These are phyloP conservation scores for Glyptemys insculpta DNA, from an alignment of 2,797 vertebrate genomes.

Conservation along the genomic window DNA sequence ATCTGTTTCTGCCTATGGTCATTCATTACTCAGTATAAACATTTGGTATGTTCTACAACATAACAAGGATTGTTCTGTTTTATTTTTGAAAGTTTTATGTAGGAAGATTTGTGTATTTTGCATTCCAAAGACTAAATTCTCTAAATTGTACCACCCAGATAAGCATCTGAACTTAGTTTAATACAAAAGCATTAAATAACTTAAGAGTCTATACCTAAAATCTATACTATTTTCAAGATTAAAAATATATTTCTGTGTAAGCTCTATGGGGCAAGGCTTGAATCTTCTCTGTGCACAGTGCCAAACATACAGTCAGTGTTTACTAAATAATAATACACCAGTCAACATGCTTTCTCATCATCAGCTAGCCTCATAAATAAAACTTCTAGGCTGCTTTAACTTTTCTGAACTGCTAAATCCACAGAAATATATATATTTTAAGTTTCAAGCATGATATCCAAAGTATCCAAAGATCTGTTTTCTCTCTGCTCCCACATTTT, in stretches of 20 bases:
- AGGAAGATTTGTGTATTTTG: neutral
- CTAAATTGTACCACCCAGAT: neutral
- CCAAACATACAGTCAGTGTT: neutral
- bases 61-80: neutral
- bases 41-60: neutral
- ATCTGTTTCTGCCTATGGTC: constrained; percentile 31
- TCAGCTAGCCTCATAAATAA: neutral
- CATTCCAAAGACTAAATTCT: constrained; percentile 14
- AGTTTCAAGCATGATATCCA: neutral
- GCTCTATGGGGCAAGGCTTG: neutral
- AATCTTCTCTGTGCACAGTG: neutral
- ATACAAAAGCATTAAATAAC: neutral
- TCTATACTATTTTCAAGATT: neutral
- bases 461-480: neutral
- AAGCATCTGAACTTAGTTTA: neutral
- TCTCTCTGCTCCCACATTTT: neutral
- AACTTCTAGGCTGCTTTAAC: constrained; percentile 9
- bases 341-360: neutral
- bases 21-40: neutral
- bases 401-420: constrained; percentile 9
- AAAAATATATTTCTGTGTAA: neutral
- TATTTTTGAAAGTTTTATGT: neutral
- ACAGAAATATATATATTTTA: neutral
- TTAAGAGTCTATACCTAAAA: neutral
- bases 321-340: neutral